Evolutionary conservation across 2,797 vertebrate species (phyloP).

Genomic region (Platalea minor): DNA sequence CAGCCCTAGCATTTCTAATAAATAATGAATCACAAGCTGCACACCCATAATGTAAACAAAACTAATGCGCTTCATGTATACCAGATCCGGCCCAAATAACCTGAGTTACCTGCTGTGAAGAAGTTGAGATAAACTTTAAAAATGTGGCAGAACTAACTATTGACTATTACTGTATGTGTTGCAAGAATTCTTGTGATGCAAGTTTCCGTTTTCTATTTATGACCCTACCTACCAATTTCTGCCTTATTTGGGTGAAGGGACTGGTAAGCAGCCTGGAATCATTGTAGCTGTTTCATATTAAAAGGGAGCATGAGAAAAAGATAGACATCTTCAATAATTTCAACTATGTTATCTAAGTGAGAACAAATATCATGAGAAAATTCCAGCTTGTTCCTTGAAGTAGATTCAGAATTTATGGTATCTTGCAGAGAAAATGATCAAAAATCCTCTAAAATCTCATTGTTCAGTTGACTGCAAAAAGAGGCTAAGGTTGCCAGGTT

Average conservation of each 20-base stretch:
- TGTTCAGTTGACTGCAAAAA: background rate
- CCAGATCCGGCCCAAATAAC: background rate
- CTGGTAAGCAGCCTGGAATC: background rate
- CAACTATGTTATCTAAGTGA: background rate
- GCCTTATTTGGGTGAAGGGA: background rate
- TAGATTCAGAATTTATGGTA: background rate
- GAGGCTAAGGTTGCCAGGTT: background rate
- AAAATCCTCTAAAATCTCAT: background rate
- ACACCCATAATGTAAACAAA: background rate
- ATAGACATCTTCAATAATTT: background rate
- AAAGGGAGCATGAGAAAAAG: background rate
- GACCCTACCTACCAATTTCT: background rate
- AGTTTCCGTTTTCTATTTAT: background rate
- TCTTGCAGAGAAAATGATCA: background rate
- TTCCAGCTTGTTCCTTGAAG: background rate
- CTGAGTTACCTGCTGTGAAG: background rate
- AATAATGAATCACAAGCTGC: background rate
- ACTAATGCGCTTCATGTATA: background rate
- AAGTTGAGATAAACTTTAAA: background rate
- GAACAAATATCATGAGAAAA: background rate
- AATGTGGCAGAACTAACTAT: background rate
- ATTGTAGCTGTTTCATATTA: background rate
- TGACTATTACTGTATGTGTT: background rate
- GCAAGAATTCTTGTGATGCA: background rate
- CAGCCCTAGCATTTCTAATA: background rate